Evolutionary conservation across 2,113 vertebrate species (phyloP), one percentile per base, ranked within the genome.

Genomic region (Ciconia maguari): DNA sequence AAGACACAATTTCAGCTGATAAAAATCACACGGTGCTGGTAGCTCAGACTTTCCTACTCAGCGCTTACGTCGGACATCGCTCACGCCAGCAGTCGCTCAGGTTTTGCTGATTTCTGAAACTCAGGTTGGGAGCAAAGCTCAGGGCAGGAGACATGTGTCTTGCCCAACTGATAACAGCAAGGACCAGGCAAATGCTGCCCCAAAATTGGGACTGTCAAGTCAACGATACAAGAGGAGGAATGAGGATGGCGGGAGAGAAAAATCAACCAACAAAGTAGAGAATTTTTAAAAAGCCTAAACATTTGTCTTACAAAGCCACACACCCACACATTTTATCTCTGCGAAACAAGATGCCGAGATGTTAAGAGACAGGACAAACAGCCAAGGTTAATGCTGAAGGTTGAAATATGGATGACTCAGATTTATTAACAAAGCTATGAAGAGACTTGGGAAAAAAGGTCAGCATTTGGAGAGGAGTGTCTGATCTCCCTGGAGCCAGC

Each of bases 81-180:
- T 81, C 1, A 0, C 8, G 4, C 49, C 1, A 0, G 32, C 0
- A 0, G 51, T 21, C 2, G 0, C 87, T 60, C 14, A 65, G 16
- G 32, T 69, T 94, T 51, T 94, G 41, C 66, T 58, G 57, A 65
- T 72, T 79, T 65, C 82, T 88, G 44, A 87, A 87, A 49, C 66
- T 49, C 64, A 14, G 25, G 6, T 2, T 48, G 49, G 46, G 55
- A 81, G 65, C 65, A 92, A 90, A 86, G 61, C 42, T 82, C 48
- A 49, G 27, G 68, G 54, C 27, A 75, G 48, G n/a, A 62, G 20
- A 42, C 9, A 10, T 2, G 17, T 36, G 41, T 51, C 64, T 51
- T 54, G 42, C 34, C 65, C 11, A 2, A 46, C 14, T 1, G 6
- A 7, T 16, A 18, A 76, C 3, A 3, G 32, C 69, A 52, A 83